These are phyloP conservation scores for Cheilosia variabilis DNA, from an alignment of 2,888 invertebrate species.

Conservation along the genomic window DNA sequence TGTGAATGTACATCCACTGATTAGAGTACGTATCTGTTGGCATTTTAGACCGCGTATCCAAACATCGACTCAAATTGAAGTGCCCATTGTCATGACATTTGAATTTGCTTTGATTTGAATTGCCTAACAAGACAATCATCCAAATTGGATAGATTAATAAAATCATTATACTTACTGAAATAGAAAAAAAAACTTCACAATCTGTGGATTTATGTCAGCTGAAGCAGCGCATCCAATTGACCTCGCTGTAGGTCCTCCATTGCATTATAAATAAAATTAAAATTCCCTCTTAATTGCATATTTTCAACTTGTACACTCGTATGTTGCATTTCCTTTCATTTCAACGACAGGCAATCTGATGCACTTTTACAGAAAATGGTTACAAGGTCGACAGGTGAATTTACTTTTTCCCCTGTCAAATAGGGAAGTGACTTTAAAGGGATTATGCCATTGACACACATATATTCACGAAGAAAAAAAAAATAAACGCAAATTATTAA, in stretches of 20 bases:
- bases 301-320: background rate
- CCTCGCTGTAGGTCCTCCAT: background rate
- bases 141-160: background rate
- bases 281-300: background rate
- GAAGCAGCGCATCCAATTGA: background rate
- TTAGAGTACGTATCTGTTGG: conserved; percentile 31
- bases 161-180: background rate
- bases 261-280: background rate
- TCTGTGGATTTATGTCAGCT: background rate
- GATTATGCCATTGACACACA: conserved; percentile 30
- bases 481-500: conserved; percentile 32
- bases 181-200: no score
- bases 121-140: background rate
- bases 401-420: conserved; percentile 42
- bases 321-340: background rate
- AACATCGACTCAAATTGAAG: conserved; percentile 10
- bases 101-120: background rate
- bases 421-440: conserved; percentile 26
- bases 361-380: background rate
- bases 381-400: conserved; percentile 29
- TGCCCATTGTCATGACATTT: background rate
- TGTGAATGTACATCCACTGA: conserved; percentile 47
- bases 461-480: background rate
- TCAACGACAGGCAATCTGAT: background rate
- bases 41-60: conserved; percentile 39